Conservation (phyloP, 2,113 vertebrate genomes). For the Cynocephalus volans region DNA sequence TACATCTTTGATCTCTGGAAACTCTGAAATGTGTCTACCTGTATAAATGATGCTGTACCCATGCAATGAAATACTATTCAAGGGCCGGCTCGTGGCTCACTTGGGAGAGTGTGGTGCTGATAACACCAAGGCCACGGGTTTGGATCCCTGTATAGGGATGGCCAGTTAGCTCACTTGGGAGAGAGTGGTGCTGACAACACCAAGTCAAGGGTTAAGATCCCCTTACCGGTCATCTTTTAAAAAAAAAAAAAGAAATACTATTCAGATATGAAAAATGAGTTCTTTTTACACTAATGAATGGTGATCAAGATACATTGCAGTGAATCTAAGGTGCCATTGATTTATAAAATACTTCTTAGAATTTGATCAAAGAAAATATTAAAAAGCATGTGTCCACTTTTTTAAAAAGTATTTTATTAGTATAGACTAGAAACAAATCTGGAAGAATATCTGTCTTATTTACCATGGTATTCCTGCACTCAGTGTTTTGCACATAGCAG, state of each 20-base stretch:
- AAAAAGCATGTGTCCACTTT: neutral
- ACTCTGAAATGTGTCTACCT: neutral
- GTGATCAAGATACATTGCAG: neutral
- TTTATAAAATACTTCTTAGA: neutral
- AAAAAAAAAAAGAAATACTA: neutral
- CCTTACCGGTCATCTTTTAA: too few species aligned
- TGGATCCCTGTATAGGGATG: too few species aligned
- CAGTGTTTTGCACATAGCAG: neutral
- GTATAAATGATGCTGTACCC: neutral
- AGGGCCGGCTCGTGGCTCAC: too few species aligned
- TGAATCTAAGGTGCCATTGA: neutral
- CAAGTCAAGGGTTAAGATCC: too few species aligned
- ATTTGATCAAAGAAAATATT: neutral
- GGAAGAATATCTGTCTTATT: neutral
- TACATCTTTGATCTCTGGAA: conserved; percentile 19
- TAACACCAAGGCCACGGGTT: too few species aligned
- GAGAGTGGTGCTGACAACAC: too few species aligned
- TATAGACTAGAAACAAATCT: neutral
- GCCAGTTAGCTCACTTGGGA: too few species aligned
- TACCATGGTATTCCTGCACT: neutral
- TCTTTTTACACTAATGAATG: neutral
- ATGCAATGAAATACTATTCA: neutral
- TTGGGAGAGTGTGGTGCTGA: too few species aligned
- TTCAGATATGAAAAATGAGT: conserved; percentile 37
- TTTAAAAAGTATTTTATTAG: conserved; percentile 33